A percentile compares a stretch with the other conserved stretches of the same genome.
phyloP scores from a whole-genome alignment of 1,140 invertebrate genomes.

The Grapholita molesta region DNA sequence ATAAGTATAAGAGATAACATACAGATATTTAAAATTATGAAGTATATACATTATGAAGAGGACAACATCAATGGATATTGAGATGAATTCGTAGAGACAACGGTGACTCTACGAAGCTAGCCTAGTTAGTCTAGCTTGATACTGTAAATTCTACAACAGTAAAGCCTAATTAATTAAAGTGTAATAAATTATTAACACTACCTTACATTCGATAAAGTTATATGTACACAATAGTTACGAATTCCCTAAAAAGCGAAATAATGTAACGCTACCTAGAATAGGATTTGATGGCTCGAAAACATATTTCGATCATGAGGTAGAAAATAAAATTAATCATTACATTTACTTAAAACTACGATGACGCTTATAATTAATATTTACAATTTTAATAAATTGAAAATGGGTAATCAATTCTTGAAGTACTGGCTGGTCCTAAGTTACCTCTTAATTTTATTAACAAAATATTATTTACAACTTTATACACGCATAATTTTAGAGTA shows the following conservation, averaged over 20 bases:
- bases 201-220: slow-evolving; percentile 24
- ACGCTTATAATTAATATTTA: background rate
- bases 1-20: background rate
- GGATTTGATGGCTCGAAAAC: slow-evolving; percentile 19
- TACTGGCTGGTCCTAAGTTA: slow-evolving; percentile 9
- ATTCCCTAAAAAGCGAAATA: background rate
- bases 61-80: background rate
- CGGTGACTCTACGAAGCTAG: too few species aligned
- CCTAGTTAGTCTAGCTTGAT: slow-evolving; percentile 16
- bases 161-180: slow-evolving; percentile 68
- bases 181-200: slow-evolving; percentile 60
- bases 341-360: background rate
- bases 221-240: slow-evolving; percentile 1
- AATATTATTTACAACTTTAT: slow-evolving; percentile 67
- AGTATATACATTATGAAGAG: slow-evolving; percentile 1
- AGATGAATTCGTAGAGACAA: slow-evolving; percentile 5
- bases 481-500: slow-evolving; percentile 49
- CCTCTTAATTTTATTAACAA: slow-evolving; percentile 41
- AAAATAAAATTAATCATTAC: slow-evolving; percentile 30
- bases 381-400: background rate
- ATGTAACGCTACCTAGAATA: background rate
- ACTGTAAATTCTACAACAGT: slow-evolving; percentile 18
- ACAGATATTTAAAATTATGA: background rate
- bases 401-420: background rate
- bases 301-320: slow-evolving; percentile 41